A percentile compares a stretch with the other conserved stretches of the same genome.
Conservation (phyloP, 2,888 invertebrate species). For the Drosophila emarginata region DNA sequence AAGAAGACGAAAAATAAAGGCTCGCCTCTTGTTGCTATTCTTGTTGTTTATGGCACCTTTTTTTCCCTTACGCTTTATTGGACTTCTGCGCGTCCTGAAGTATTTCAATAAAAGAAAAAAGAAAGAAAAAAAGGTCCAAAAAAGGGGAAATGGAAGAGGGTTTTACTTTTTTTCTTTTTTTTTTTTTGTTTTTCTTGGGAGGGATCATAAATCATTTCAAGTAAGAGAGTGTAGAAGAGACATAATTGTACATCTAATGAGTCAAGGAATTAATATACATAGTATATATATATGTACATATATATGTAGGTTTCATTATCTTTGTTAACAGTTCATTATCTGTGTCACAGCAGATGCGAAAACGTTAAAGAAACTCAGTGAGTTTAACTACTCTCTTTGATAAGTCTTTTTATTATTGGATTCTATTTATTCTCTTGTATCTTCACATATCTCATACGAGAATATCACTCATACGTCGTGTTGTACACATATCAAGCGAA, state of each 20-base stretch:
- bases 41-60: constrained; percentile 72
- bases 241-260: constrained; percentile 51
- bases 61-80: constrained; percentile 69
- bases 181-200: constrained; percentile 19
- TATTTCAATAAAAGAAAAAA: constrained; percentile 63
- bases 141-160: constrained; percentile 25
- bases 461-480: background rate
- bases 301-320: background rate
- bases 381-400: too few relatives aligned
- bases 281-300: constrained; percentile 2
- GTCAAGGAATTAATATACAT: constrained; percentile 52
- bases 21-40: constrained; percentile 42
- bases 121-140: constrained; percentile 2
- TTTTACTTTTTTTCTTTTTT: background rate
- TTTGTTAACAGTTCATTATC: too few relatives aligned
- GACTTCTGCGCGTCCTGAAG: constrained; percentile 69
- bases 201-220: constrained; percentile 65
- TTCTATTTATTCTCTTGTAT: too few relatives aligned
- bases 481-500: background rate
- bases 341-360: constrained; percentile 8
- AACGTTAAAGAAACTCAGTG: too few relatives aligned
- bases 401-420: too few relatives aligned
- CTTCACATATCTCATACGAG: too few relatives aligned
- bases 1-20: constrained; percentile 33
- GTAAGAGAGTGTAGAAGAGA: constrained; percentile 29